Evolutionary conservation across 1,140 invertebrate genomes (phyloP).

Genomic region (Zeugodacus cucurbitae): DNA sequence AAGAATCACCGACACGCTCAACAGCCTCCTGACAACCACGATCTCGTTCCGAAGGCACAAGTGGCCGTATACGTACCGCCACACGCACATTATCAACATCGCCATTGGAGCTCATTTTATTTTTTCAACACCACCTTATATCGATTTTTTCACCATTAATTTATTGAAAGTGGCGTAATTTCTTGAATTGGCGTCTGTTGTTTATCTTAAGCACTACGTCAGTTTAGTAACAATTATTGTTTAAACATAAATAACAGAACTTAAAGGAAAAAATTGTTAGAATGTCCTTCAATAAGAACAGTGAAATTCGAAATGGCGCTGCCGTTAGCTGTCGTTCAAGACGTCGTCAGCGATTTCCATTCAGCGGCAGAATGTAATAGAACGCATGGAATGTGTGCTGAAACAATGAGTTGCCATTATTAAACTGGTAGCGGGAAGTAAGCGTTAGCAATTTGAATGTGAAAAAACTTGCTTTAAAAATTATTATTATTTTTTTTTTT

Average conservation of each 20-base stretch:
- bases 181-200: not conserved
- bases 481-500: too few relatives aligned
- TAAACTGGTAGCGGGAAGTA: not conserved
- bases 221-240: not conserved
- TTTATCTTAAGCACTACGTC: not conserved
- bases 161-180: not conserved
- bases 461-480: too few relatives aligned
- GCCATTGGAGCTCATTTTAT: conserved; percentile 9
- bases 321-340: not conserved
- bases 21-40: conserved; percentile 77
- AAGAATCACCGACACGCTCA: conserved; percentile 70
- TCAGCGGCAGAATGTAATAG: not conserved
- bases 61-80: conserved; percentile 82
- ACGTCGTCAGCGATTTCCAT: not conserved
- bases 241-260: not conserved
- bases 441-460: not conserved
- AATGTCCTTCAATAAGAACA: not conserved
- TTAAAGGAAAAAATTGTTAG: not conserved
- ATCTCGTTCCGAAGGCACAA: conserved; percentile 77
- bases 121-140: not conserved
- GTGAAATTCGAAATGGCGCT: not conserved
- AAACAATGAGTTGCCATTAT: not conserved
- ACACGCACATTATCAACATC: conserved; percentile 68
- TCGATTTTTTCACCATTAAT: not conserved
- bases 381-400: not conserved